Conservation (phyloP, 2,113 vertebrate species). For the Numida meleagris region DNA sequence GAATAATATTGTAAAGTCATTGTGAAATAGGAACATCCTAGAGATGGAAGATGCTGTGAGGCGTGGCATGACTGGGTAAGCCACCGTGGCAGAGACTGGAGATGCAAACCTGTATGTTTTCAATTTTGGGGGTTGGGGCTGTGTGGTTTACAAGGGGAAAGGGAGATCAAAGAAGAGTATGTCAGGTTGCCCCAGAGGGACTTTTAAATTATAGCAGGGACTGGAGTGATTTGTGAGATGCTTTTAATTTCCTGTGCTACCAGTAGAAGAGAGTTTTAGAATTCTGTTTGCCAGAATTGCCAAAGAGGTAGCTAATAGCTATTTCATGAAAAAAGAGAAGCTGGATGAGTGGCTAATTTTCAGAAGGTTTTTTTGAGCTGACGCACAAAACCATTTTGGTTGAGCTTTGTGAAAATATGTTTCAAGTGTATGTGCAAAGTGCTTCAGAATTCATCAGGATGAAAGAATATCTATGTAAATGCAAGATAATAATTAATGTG, state of each 20-base stretch:
- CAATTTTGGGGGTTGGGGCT: not conserved
- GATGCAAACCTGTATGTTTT: slow-evolving; percentile 26
- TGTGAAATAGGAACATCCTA: not conserved
- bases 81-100: not conserved
- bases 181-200: slow-evolving; percentile 1
- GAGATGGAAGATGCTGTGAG: not conserved
- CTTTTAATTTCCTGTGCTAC: slow-evolving; percentile 56
- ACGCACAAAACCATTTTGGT: not conserved
- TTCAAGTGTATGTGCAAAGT: not conserved
- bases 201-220: slow-evolving; percentile 8
- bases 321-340: not conserved
- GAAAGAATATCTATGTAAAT: not conserved
- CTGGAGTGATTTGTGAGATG: slow-evolving; percentile 30
- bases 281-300: not conserved
- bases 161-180: slow-evolving; percentile 42
- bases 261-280: not conserved
- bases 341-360: not conserved
- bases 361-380: not conserved
- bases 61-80: not conserved
- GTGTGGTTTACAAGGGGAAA: slow-evolving; percentile 1
- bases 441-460: not conserved
- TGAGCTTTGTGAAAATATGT: not conserved
- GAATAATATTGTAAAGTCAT: not conserved
- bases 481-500: not conserved
- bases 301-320: not conserved